These are phyloP conservation scores for Electrona antarctica DNA, from an alignment of 2,113 vertebrate genomes.

Conservation along the genomic window DNA sequence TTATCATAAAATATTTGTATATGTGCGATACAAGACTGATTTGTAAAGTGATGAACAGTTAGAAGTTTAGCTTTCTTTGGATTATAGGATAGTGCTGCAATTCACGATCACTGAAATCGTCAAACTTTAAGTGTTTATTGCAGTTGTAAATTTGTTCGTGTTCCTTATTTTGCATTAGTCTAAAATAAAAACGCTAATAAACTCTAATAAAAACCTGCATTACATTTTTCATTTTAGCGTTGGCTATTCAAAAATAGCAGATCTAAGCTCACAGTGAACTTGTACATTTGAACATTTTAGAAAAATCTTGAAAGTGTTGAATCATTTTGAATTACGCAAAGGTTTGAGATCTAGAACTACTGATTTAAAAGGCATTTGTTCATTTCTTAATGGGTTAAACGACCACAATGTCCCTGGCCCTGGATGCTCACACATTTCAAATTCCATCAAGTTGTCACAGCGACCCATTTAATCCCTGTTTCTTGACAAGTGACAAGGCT, in stretches of 20 bases:
- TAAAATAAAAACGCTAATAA: not conserved
- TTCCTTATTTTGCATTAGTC: not conserved
- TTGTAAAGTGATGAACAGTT: not conserved
- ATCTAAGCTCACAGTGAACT: too few species aligned
- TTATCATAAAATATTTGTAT: conserved; percentile 5
- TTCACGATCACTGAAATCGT: not conserved
- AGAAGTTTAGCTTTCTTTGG: conserved; percentile 2
- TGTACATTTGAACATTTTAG: too few species aligned
- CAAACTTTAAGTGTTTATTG: too few species aligned
- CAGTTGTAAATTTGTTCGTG: not conserved
- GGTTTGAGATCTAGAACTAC: too few species aligned
- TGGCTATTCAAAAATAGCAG: too few species aligned
- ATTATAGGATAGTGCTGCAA: not conserved
- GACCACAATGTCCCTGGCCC: not conserved
- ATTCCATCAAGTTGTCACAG: not conserved
- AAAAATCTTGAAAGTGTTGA: too few species aligned
- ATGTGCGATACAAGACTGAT: not conserved
- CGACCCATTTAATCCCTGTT: not conserved
- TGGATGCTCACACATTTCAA: not conserved
- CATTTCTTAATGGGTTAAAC: not conserved
- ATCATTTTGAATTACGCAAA: too few species aligned
- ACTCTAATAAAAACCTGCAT: not conserved
- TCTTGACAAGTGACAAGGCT: conserved; percentile 2
- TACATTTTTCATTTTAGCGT: not conserved
- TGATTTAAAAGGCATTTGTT: too few species aligned